Evolutionary conservation across 2,888 invertebrate genomes (phyloP).

Genomic region (Smittia sp.): DNA sequence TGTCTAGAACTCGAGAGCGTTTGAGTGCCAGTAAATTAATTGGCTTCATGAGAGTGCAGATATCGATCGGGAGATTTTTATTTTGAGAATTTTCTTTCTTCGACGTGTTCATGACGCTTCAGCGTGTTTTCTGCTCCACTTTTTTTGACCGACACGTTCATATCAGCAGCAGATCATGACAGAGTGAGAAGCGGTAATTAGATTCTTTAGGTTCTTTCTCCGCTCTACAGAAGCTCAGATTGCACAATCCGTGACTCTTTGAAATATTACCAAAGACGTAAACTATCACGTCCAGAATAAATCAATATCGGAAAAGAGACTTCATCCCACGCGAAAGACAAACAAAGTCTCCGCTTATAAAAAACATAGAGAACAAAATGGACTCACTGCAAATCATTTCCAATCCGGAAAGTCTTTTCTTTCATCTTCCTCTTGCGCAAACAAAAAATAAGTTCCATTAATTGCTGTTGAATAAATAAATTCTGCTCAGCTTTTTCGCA

Average conservation of each 20-base stretch:
- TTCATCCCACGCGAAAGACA: no score
- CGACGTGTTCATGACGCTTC: background rate
- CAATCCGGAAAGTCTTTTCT: background rate
- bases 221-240: background rate
- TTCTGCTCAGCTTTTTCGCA: background rate
- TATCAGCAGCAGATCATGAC: background rate
- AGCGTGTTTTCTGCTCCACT: slow-evolving; percentile 1
- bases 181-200: background rate
- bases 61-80: background rate
- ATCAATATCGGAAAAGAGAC: background rate
- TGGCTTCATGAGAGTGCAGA: no score
- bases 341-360: no score
- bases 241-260: background rate
- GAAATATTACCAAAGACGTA: background rate
- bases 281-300: background rate
- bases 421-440: background rate
- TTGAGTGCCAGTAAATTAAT: no score
- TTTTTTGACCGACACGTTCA: background rate
- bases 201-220: slow-evolving; percentile 2
- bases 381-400: background rate
- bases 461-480: slow-evolving; percentile 34
- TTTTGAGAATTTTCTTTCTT: background rate
- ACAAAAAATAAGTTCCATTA: slow-evolving; percentile 24
- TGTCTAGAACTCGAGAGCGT: no score
- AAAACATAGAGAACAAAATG: no score